These are phyloP conservation scores for Perccottus glenii DNA, from an alignment of 2,113 vertebrate species.

Conservation along the genomic window DNA sequence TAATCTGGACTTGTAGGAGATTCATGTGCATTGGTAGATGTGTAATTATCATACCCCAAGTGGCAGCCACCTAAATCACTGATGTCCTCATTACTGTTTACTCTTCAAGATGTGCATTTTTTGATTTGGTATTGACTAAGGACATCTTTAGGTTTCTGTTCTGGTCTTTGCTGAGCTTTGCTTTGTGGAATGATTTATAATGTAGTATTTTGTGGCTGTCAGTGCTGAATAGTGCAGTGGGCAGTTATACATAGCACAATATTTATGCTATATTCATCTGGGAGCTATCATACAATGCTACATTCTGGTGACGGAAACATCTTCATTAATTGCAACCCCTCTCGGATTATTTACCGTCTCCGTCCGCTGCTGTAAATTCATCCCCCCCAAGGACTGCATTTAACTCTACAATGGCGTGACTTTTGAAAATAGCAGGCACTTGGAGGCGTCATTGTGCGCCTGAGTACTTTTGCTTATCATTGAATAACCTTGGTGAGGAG, in stretches of 20 bases:
- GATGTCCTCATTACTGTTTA: constrained; percentile 99
- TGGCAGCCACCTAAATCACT: constrained; percentile 96
- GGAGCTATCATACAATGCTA: constrained; percentile 13
- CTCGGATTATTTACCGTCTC: constrained; percentile 31
- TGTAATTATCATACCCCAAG: constrained; percentile 98
- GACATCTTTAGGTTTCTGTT: constrained; percentile 48
- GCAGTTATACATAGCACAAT: constrained; percentile 2
- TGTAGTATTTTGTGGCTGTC: constrained; percentile 3
- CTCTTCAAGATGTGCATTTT: constrained; percentile 92
- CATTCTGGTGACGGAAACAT: constrained; percentile 30
- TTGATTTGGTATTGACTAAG: constrained; percentile 81
- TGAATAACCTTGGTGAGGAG: constrained; percentile 78
- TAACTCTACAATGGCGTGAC: constrained; percentile 61
- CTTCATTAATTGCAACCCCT: constrained; percentile 37
- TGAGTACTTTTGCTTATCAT: constrained; percentile 73
- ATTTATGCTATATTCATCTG: constrained; percentile 18
- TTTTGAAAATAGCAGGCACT: constrained; percentile 64
- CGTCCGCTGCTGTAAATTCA: constrained; percentile 29
- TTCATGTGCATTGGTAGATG: constrained; percentile 94
- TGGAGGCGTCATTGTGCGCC: constrained; percentile 64
- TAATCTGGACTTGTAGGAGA: constrained; percentile 96
- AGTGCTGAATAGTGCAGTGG: constrained; percentile 25
- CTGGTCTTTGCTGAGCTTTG: background rate
- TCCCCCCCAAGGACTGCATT: constrained; percentile 46
- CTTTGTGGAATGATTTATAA: constrained; percentile 2